A percentile compares a stretch with the other conserved stretches of the same genome.
These are phyloP conservation scores for Drosophila nr. fundita DNA, from an alignment of 2,888 invertebrate species.

Conservation along the genomic window DNA sequence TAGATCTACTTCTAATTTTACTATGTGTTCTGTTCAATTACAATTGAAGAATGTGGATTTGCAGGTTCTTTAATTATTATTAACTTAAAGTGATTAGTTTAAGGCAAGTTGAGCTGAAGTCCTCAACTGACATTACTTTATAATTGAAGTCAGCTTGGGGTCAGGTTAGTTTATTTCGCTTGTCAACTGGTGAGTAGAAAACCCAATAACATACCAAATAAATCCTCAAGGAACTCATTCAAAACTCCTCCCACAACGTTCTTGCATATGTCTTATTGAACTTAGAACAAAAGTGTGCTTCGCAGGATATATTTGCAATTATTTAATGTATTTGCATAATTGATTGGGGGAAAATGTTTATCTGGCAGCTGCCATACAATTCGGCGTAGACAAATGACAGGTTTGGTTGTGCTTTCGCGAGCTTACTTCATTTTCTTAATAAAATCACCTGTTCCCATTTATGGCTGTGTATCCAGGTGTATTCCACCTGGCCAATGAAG, in stretches of 20 bases:
- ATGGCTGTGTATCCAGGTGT: neutral
- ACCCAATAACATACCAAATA: no score
- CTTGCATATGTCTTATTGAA: neutral
- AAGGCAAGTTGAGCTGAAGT: neutral
- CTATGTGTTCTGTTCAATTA: neutral
- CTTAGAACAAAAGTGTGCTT: neutral
- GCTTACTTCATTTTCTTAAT: constrained; percentile 44
- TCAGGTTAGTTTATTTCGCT: no score
- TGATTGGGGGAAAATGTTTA: constrained; percentile 12
- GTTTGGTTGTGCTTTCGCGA: neutral
- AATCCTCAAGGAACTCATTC: no score
- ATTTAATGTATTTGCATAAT: constrained; percentile 23
- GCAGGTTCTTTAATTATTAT: no score
- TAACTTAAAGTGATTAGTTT: no score
- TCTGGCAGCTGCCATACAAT: constrained; percentile 34
- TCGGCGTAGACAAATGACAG: constrained; percentile 35
- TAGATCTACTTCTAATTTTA: neutral
- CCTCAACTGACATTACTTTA: neutral
- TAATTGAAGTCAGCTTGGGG: neutral
- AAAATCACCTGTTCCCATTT: constrained; percentile 43
- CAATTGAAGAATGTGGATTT: neutral
- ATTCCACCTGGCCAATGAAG: constrained; percentile 39
- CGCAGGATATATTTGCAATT: neutral
- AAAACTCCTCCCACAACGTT: neutral
- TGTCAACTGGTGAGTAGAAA: no score